These are phyloP conservation scores for Pempheris klunzingeri DNA, from an alignment of 2,797 vertebrate species.

Conservation along the genomic window DNA sequence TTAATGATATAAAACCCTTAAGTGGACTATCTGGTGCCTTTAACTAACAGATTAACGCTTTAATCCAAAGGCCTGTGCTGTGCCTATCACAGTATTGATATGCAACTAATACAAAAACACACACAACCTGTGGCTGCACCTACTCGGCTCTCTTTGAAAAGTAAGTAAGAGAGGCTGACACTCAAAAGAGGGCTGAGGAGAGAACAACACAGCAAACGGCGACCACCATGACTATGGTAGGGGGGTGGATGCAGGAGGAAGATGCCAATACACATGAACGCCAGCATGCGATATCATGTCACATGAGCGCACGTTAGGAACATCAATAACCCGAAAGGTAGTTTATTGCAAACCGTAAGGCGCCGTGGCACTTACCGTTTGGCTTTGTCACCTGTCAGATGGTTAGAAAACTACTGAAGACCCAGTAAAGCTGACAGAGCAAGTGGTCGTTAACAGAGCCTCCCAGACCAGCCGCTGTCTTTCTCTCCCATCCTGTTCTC, in stretches of 20 bases:
- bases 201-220: constrained; percentile 55
- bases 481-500: constrained; percentile 69
- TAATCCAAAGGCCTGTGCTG: constrained; percentile 32
- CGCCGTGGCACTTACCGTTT: constrained; percentile 72
- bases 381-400: constrained; percentile 47
- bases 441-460: constrained; percentile 64
- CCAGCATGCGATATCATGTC: constrained; percentile 19
- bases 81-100: not conserved
- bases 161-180: constrained; percentile 45
- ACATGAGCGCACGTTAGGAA: constrained; percentile 18
- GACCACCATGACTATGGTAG: constrained; percentile 80
- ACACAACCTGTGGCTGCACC: constrained; percentile 78
- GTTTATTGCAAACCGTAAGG: not conserved
- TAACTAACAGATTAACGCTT: not conserved
- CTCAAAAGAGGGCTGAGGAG: constrained; percentile 13
- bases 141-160: constrained; percentile 38
- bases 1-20: not conserved
- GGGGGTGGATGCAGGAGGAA: constrained; percentile 47
- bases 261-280: constrained; percentile 62
- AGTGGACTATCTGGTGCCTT: not conserved
- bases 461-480: constrained; percentile 63
- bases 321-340: constrained; percentile 20
- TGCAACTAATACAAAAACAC: constrained; percentile 22
- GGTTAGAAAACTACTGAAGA: constrained; percentile 39
- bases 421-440: constrained; percentile 57